Evolutionary conservation across 2,888 invertebrate genomes (phyloP), one percentile per base, ranked within the genome.

Genomic region (Dromius quadrimaculatus): DNA sequence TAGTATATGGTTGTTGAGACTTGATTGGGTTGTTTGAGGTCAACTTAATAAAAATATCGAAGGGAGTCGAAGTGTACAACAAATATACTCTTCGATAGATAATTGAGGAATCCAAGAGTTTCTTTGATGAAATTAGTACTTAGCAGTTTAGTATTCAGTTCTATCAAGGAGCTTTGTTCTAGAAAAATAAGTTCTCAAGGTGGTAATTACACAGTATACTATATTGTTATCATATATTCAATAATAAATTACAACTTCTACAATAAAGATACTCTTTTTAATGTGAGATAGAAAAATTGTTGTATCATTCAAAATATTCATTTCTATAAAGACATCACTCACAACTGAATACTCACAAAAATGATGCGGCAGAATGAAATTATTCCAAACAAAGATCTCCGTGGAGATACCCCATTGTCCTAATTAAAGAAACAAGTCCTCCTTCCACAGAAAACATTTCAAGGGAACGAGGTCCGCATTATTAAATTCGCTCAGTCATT

Each of bases 401-500:
- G 1, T 4, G 11, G n/a, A n/a, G 23, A 13, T 28, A 28, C 34
- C 34, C 15, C 57, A 15, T 34, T 45, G 34, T 34, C 17, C 17
- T 57, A 57, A 57, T 41, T 38, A 41, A 11, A 41, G 22, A 61
- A 61, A 61, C 36, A 23, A 61, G 61, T 13, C 11, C 9, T 41
- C 36, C 22, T 13, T 13, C 34, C 4, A 36, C 2, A 17, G 17
- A 17, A 59, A 59, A 59, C 13, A 28, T 20, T 19, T 15, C 15
- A 19, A 1, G 20, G 11, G 36, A 47, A 45, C 17, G 11, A 22
- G 15, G 2, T 28, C 17, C 2, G 34, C 15, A 45, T 63, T 63
- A 22, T 32, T 32, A 15, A 9, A 45, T 63, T 63, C 28, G 63
- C 63, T 15, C 19, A 17, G 45, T 43, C 63, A 63, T 63, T 63